Base-by-base conservation (phyloP, 2,113 vertebrate genomes). In the Bos indicus region DNA sequence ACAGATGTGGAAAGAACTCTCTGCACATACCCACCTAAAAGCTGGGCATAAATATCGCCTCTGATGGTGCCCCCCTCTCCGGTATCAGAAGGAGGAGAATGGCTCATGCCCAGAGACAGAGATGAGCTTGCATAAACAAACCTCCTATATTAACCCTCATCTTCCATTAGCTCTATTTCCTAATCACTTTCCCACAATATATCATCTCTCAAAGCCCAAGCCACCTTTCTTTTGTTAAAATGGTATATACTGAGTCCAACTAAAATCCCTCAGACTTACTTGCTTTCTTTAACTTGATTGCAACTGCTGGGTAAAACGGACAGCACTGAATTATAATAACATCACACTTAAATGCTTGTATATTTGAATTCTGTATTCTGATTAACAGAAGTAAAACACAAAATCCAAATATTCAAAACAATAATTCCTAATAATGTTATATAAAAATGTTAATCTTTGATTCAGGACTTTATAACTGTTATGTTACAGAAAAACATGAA, bases 361-460 rank as follows among this genome's bases (percentile, higher is more conserved):
- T 91, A 80, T 90, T 92, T 94, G 88, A 94, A 81, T 60, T 80
- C 6, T 60, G 0, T 90, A 88, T 86, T 97, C 80, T 67, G 28
- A n/a, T 43, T 64, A 90, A 78, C 67, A 93, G 86, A 56, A 97
- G 14, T 60, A 92, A 84, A 96, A 40, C 48, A 77, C 5, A 93
- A 96, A 95, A 96, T 92, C 21, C 23, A 85, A 90, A 83, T 23
- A 91, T 36, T 89, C 67, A 64, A 93, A 74, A 28, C 33, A 80
- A 33, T 26, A 97, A 90, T 21, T 84, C 60, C 91, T 80, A 95
- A 91, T 80, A 67, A 97, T 77, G 14, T 94, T 96, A 88, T 54
- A 94, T 85, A 95, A 93, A 92, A 89, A 93, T 36, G 71, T 95
- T 96, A 93, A 95, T 83, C 88, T 96, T 92, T 78, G 67, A 93